Evolutionary conservation across 2,797 vertebrate species (phyloP).

Genomic region (Cyclura pinguis): DNA sequence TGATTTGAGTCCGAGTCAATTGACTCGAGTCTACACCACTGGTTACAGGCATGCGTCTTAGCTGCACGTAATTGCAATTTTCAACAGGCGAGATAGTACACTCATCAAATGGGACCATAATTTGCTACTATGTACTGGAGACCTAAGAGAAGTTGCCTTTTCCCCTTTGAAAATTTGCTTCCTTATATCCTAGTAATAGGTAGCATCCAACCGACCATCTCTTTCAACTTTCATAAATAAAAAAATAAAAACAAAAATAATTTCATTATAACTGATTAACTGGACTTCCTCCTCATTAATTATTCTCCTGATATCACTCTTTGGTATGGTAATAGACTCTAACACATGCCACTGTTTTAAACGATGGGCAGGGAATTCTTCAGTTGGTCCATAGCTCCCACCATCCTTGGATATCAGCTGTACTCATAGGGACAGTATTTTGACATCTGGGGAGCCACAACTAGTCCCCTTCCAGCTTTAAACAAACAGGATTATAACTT

Average conservation of each 20-base stretch:
- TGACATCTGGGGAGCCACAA: background rate
- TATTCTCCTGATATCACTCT: background rate
- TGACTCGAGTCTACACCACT: background rate
- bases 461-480: too few species aligned
- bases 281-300: background rate
- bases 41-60: background rate
- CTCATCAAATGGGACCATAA: background rate
- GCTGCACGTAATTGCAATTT: too few species aligned
- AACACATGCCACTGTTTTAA: background rate
- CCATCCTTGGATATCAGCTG: background rate
- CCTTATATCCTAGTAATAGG: accelerated
- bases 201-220: background rate
- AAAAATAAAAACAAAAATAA: background rate
- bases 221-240: background rate
- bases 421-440: too few species aligned
- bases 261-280: background rate
- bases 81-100: background rate
- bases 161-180: background rate
- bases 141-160: slow-evolving; percentile 14
- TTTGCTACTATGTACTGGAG: background rate
- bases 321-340: background rate
- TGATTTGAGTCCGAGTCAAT: too few species aligned
- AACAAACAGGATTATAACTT: too few species aligned
- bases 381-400: background rate
- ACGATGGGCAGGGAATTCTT: background rate